Conservation (phyloP, 1,140 invertebrate species). For the Macrosteles quadrilineatus region DNA sequence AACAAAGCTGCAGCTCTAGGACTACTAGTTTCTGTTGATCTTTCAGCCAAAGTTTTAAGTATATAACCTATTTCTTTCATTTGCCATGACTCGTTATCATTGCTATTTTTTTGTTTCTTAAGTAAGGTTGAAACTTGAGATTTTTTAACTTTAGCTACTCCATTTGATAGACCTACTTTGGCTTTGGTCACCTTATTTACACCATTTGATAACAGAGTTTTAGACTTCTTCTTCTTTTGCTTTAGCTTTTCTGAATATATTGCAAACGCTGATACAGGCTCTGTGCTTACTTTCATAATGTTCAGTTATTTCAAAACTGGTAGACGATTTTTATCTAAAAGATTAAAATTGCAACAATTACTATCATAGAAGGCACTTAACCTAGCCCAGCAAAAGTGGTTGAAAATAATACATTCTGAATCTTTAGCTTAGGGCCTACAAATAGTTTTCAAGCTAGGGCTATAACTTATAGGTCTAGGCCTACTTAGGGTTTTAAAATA, state of each 20-base stretch:
- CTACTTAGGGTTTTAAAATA: too few relatives aligned
- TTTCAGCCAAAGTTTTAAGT: not conserved
- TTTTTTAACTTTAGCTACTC: not conserved
- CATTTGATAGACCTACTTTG: not conserved
- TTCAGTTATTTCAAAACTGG: not conserved
- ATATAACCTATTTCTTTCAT: conserved; percentile 13
- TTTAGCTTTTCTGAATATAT: conserved; percentile 22
- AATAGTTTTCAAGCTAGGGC: not conserved
- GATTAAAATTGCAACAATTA: not conserved
- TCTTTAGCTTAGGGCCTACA: not conserved
- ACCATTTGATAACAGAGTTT: not conserved
- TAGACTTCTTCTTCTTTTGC: conserved; percentile 18
- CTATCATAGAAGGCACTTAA: not conserved
- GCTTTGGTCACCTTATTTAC: not conserved
- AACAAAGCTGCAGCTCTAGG: not conserved
- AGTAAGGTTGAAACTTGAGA: not conserved
- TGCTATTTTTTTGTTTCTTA: not conserved
- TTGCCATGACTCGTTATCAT: not conserved
- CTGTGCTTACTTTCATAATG: conserved; percentile 5
- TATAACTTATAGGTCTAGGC: too few relatives aligned
- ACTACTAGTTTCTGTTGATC: not conserved
- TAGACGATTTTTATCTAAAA: not conserved
- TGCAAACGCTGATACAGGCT: conserved; percentile 19
- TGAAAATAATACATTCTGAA: not conserved
- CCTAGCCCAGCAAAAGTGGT: not conserved